Percentiles rank a stretch among this genome's conserved stretches.
phyloP scores from a whole-genome alignment of 1,140 invertebrate genomes.

The Eubasilissa regina region DNA sequence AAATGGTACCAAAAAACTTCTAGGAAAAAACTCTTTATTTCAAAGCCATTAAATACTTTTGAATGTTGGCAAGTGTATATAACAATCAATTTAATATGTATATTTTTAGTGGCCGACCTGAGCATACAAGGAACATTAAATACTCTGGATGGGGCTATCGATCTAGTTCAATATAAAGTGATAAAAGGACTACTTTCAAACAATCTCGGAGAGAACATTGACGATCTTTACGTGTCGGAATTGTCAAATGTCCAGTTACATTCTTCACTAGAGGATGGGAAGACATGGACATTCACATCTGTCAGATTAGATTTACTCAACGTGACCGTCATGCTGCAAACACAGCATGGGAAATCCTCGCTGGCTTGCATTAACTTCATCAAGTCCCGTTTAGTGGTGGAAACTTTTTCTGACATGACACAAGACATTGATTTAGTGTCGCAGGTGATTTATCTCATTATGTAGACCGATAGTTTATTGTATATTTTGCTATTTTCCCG shows the following conservation, averaged over 20 bases:
- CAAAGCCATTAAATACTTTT: no score
- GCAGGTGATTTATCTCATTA: conserved; percentile 68
- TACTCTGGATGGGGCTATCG: conserved; percentile 87
- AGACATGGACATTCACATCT: conserved; percentile 83
- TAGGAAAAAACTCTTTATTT: no score
- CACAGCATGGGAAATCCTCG: conserved; percentile 74
- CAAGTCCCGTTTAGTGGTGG: conserved; percentile 87
- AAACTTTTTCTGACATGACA: conserved; percentile 88
- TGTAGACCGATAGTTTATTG: no score
- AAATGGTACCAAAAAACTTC: no score
- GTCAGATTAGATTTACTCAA: conserved; percentile 91
- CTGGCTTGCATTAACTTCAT: conserved; percentile 94
- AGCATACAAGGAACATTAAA: conserved; percentile 89
- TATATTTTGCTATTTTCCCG: neutral
- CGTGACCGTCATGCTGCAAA: conserved; percentile 83
- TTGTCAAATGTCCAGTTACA: conserved; percentile 14
- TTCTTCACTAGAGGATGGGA: conserved; percentile 45
- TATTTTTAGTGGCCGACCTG: conserved; percentile 83
- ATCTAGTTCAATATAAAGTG: conserved; percentile 89
- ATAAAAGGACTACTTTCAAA: conserved; percentile 90
- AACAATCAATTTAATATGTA: neutral
- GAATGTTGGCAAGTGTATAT: no score
- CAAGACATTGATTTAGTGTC: conserved; percentile 95
- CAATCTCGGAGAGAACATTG: conserved; percentile 93
- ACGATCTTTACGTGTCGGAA: conserved; percentile 73